Evolutionary conservation across 2,797 vertebrate species (phyloP).

Genomic region (Vespertilio murinus): DNA sequence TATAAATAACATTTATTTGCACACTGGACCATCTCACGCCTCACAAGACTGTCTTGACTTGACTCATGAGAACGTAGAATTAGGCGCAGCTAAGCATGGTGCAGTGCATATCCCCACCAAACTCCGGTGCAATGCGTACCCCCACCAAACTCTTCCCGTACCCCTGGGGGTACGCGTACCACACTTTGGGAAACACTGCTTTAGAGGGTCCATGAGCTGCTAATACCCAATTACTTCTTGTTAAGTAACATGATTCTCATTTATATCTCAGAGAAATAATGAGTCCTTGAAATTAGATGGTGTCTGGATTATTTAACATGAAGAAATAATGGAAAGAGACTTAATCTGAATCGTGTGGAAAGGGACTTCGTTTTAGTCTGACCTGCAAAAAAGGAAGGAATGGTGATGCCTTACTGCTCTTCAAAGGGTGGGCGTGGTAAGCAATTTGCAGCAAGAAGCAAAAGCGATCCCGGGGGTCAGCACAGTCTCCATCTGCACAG

Average conservation of each 20-base stretch:
- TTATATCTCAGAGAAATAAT: conserved; percentile 43
- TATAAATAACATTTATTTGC: too few species aligned
- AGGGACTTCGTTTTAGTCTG: background rate
- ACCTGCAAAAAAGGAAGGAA: background rate
- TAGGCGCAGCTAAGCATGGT: too few species aligned
- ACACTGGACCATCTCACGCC: too few species aligned
- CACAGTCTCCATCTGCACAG: background rate
- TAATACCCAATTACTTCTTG: background rate
- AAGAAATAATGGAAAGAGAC: conserved; percentile 52
- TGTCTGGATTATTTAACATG: conserved; percentile 54
- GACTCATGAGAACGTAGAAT: too few species aligned
- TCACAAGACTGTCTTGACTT: too few species aligned
- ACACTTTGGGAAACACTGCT: too few species aligned
- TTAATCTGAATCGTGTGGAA: conserved; percentile 3
- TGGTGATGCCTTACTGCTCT: background rate
- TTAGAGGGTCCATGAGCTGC: background rate
- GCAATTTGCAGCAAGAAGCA: background rate
- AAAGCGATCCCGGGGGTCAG: background rate
- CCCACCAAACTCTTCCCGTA: too few species aligned
- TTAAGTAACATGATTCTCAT: background rate
- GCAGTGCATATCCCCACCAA: too few species aligned
- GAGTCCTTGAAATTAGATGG: conserved; percentile 17
- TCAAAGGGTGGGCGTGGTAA: background rate
- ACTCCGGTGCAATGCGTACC: too few species aligned
- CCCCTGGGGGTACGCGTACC: too few species aligned